These are phyloP conservation scores for Dicrostonyx torquatus DNA, from an alignment of 2,797 vertebrate species.

Conservation along the genomic window DNA sequence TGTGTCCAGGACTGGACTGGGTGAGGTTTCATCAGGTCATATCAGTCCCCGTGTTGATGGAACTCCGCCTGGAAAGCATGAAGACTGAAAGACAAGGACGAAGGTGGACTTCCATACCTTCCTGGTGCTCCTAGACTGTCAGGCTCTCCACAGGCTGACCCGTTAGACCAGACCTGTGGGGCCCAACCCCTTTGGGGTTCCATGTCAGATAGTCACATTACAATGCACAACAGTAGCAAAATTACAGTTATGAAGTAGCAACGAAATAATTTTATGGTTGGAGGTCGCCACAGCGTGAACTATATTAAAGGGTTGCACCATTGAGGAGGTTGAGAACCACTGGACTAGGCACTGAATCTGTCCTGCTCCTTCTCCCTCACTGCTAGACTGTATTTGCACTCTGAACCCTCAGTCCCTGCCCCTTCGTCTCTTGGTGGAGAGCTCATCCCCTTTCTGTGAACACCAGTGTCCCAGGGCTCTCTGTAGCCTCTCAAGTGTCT, in stretches of 20 bases:
- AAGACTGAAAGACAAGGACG: background rate
- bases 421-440: no score
- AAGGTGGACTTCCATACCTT: background rate
- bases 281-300: background rate
- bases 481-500: background rate
- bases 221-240: background rate
- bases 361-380: background rate
- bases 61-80: no score
- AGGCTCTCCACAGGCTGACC: background rate
- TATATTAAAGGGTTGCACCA: background rate
- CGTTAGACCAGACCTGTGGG: no score
- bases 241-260: background rate
- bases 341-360: background rate
- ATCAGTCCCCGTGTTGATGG: accelerated
- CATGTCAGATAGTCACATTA: background rate
- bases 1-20: background rate
- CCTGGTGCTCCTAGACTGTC: no score
- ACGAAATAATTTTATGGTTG: no score
- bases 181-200: no score
- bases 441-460: background rate
- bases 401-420: background rate
- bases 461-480: background rate
- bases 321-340: background rate
- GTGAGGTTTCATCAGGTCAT: background rate
- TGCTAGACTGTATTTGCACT: background rate